Conservation (phyloP, 2,113 vertebrate genomes). For the Elgaria multicarinata region DNA sequence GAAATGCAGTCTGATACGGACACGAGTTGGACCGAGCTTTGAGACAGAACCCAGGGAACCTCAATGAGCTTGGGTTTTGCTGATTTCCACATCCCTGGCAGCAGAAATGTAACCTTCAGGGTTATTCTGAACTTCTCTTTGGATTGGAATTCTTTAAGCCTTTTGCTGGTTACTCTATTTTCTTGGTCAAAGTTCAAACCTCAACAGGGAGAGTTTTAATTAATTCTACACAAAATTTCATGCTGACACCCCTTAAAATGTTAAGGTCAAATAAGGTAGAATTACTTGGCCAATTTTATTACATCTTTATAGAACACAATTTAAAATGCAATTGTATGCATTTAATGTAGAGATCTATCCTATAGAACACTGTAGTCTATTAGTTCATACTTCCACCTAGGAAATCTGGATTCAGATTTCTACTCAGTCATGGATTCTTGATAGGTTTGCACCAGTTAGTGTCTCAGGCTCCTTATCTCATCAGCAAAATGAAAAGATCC, state of each 20-base stretch:
- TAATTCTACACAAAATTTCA: neutral
- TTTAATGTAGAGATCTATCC: too few species aligned
- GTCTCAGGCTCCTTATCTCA: too few species aligned
- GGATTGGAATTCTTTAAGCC: neutral
- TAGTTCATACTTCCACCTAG: neutral
- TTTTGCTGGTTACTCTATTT: neutral
- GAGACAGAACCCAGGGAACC: too few species aligned
- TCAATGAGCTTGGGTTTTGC: too few species aligned
- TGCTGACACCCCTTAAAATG: neutral
- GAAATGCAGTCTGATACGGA: too few species aligned
- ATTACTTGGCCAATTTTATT: constrained; percentile 5
- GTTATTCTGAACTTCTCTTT: neutral
- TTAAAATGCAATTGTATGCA: constrained; percentile 1
- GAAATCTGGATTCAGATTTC: neutral
- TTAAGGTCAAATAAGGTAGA: neutral
- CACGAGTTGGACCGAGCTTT: too few species aligned
- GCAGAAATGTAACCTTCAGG: neutral
- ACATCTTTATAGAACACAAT: neutral
- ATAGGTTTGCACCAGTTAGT: too few species aligned
- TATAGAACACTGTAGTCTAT: neutral
- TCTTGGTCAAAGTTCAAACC: neutral
- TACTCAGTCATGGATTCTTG: neutral
- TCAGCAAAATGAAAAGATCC: too few species aligned
- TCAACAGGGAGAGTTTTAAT: neutral
- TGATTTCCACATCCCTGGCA: neutral